Evolutionary conservation across 2,113 vertebrate genomes (phyloP), one percentile per base, ranked within the genome.

Genomic region (Podocnemis expansa): DNA sequence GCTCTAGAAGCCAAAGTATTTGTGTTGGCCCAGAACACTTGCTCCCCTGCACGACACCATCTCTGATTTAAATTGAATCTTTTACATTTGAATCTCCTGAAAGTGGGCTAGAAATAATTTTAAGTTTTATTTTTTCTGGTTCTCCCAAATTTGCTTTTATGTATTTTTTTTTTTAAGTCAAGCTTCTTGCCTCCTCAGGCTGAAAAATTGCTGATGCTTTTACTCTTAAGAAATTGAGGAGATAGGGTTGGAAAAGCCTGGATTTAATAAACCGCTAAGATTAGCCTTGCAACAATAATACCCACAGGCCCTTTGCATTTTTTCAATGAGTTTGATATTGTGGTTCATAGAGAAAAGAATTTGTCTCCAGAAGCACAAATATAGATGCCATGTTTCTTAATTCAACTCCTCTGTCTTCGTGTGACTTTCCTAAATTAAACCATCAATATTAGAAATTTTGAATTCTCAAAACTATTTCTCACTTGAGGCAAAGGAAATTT

Each of bases 191-290:
- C 92, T 96, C 58, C 81, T 97, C 91, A 97, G 96, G 96, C 97
- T 97, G 92, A 97, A 97, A 97, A 97, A 97, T 63, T 96, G 94
- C 97, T 97, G 95, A 96, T 87, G 85, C 90, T 97, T 95, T 93
- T 90, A 95, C 43, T 95, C 79, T 86, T 67, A 54, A 95, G 86
- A 94, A 96, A 97, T 95, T 89, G 94, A 95, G 93, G 93, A 80
- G 92, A 82, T 93, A 6, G 24, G 7, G 3, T 0, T 75, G 27
- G 45, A 78, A 31, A 47, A 78, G 47, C 4, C 22, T 78, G 27
- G 4, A 41, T 80, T 89, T n/a, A 24, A n/a, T 47, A 85, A 82
- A 38, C 6, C 0, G 0, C 4, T 73, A 31, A 51, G 24, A 6
- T 89, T 83, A 5, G 38, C 22, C 10, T 76, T 60, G 45, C 6